phyloP scores from a whole-genome alignment of 1,140 invertebrate genomes.

The Araneus ventricosus region DNA sequence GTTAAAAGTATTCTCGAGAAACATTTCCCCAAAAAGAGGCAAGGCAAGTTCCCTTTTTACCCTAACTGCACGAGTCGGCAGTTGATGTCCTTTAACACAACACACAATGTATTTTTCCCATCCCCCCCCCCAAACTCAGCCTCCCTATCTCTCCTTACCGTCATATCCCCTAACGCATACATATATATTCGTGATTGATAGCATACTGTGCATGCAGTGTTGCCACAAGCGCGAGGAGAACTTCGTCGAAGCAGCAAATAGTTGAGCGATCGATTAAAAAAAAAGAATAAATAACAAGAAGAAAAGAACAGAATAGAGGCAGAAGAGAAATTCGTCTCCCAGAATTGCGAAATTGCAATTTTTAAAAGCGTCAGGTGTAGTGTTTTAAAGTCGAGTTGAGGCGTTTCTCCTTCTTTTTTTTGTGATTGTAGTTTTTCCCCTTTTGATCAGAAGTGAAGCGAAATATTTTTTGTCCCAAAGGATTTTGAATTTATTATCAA shows the following conservation, averaged over 20 bases:
- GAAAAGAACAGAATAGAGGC: neutral
- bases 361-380: conserved; percentile 21
- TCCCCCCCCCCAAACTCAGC: no score
- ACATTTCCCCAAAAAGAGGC: neutral
- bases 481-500: no score
- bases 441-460: neutral
- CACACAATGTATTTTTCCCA: conserved; percentile 49
- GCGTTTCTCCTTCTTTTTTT: conserved; percentile 12
- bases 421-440: neutral
- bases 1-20: conserved; percentile 1
- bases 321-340: conserved; percentile 18
- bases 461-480: neutral
- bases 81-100: conserved; percentile 33
- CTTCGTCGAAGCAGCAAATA: conserved; percentile 44
- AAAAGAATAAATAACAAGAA: neutral
- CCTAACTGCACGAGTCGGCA: conserved; percentile 15
- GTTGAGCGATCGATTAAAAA: conserved; percentile 40
- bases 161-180: conserved; percentile 42
- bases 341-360: conserved; percentile 49
- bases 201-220: conserved; percentile 17
- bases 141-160: neutral
- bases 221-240: neutral
- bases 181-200: conserved; percentile 47
- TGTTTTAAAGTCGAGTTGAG: conserved; percentile 40
- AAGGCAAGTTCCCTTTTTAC: neutral